phyloP scores from a whole-genome alignment of 23 tunicate species.

The Trididemnum miniatum region DNA sequence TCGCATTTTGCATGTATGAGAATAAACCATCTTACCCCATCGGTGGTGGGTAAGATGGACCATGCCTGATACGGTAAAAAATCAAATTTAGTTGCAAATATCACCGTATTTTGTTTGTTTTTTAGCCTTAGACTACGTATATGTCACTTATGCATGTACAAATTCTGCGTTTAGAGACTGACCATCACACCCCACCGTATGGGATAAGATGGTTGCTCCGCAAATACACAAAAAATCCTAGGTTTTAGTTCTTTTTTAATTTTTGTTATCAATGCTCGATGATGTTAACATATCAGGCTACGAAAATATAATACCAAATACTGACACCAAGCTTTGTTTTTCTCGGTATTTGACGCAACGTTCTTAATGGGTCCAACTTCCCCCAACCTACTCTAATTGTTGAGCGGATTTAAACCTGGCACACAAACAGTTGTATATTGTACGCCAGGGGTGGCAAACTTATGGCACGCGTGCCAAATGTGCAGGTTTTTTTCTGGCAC shows the following conservation, averaged over 20 bases:
- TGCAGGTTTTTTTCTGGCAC: too few relatives aligned
- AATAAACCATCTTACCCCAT: not conserved
- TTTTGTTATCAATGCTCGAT: not conserved
- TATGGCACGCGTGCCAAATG: too few relatives aligned
- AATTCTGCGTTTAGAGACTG: not conserved
- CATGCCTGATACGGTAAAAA: not conserved
- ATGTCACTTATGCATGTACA: not conserved
- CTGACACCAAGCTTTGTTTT: constrained; percentile 3
- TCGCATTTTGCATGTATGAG: not conserved
- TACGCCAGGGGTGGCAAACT: too few relatives aligned
- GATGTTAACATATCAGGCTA: not conserved
- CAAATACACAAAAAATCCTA: not conserved
- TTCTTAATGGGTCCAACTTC: constrained; percentile 18
- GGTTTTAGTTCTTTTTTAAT: constrained; percentile 6
- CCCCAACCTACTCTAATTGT: constrained; percentile 22
- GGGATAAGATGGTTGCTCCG: constrained; percentile 11
- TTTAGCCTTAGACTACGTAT: not conserved
- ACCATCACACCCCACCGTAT: constrained; percentile 8
- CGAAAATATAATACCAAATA: not conserved
- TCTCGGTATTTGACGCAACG: constrained; percentile 10
- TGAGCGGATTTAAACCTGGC: too few relatives aligned
- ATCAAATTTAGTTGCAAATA: not conserved
- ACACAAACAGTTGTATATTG: too few relatives aligned
- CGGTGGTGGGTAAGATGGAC: constrained; percentile 12
- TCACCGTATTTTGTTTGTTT: not conserved